Conservation (phyloP, 92 coral and sea anemone species). For the Bergia puertoricense region DNA sequence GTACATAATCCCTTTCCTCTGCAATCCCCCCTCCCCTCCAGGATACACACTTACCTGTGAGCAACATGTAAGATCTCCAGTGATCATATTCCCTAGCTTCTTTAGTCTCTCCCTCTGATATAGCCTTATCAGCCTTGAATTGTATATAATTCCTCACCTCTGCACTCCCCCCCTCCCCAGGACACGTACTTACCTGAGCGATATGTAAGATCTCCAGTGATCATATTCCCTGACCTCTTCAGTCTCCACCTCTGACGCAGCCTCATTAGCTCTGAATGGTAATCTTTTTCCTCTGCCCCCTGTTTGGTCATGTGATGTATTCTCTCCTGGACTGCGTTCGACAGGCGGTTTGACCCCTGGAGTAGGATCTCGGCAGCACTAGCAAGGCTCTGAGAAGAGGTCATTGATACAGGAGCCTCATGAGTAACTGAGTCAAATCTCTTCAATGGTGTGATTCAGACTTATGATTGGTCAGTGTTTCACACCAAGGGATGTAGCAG, state of each 20-base stretch:
- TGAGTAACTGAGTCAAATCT: no score
- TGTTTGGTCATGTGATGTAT: slow-evolving; percentile 54
- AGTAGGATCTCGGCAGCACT: slow-evolving; percentile 88
- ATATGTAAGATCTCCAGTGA: slow-evolving; percentile 94
- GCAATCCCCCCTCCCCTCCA: slow-evolving; percentile 10
- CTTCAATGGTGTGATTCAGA: no score
- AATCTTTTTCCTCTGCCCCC: slow-evolving; percentile 63
- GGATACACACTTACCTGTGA: slow-evolving; percentile 37
- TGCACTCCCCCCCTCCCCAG: no score
- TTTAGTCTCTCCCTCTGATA: slow-evolving; percentile 89
- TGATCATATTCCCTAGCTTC: slow-evolving; percentile 79
- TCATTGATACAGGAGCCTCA: not conserved
- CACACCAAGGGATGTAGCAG: no score
- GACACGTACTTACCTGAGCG: slow-evolving; percentile 68
- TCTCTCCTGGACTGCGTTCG: slow-evolving; percentile 90
- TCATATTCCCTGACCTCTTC: slow-evolving; percentile 82
- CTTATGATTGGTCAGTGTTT: no score
- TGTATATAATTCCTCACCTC: slow-evolving; percentile 39
- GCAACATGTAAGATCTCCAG: slow-evolving; percentile 92
- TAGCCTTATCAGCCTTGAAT: slow-evolving; percentile 85
- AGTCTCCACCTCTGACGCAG: slow-evolving; percentile 88
- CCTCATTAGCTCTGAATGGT: slow-evolving; percentile 91
- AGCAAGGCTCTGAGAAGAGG: slow-evolving; percentile 62
- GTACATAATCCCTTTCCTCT: slow-evolving; percentile 58
- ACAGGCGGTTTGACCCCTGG: slow-evolving; percentile 87